phyloP scores from a whole-genome alignment of 1,140 invertebrate species.

The Proctacanthus coquilletti region DNA sequence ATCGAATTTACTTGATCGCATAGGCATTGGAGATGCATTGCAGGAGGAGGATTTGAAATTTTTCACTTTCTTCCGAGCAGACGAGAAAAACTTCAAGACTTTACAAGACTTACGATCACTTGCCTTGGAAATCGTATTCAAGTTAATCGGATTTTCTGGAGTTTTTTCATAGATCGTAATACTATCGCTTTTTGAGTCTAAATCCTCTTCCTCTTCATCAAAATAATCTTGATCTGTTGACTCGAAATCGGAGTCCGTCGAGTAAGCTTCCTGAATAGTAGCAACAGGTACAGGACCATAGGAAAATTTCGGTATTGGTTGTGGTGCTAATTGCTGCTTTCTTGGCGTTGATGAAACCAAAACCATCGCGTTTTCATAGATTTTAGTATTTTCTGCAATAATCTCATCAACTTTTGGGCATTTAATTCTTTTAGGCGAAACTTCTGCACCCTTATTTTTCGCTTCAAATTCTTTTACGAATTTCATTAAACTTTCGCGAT shows the following conservation, averaged over 20 bases:
- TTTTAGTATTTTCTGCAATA: too few species aligned
- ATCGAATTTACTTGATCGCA: conserved; percentile 3
- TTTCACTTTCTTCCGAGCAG: conserved; percentile 15
- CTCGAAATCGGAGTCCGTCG: conserved; percentile 8
- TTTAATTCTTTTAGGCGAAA: too few species aligned
- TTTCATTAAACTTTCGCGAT: conserved; percentile 18
- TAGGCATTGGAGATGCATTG: background rate
- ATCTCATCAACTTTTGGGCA: too few species aligned
- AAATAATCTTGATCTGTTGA: conserved; percentile 6
- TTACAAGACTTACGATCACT: conserved; percentile 13
- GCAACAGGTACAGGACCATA: too few species aligned
- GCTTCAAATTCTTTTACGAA: conserved; percentile 24
- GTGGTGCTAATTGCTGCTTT: too few species aligned
- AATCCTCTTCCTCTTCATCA: background rate
- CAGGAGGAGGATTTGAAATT: conserved; percentile 6
- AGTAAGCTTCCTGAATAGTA: too few species aligned
- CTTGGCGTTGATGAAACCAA: too few species aligned
- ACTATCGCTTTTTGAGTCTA: background rate
- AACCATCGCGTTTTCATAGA: too few species aligned
- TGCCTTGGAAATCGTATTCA: conserved; percentile 15
- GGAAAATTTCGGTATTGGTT: too few species aligned
- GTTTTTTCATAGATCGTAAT: background rate
- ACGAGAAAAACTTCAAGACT: conserved; percentile 21
- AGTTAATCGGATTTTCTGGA: background rate
- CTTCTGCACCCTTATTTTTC: conserved; percentile 12